These are phyloP conservation scores for Heliconius hewitsoni DNA, from an alignment of 1,140 invertebrate genomes.

Conservation along the genomic window DNA sequence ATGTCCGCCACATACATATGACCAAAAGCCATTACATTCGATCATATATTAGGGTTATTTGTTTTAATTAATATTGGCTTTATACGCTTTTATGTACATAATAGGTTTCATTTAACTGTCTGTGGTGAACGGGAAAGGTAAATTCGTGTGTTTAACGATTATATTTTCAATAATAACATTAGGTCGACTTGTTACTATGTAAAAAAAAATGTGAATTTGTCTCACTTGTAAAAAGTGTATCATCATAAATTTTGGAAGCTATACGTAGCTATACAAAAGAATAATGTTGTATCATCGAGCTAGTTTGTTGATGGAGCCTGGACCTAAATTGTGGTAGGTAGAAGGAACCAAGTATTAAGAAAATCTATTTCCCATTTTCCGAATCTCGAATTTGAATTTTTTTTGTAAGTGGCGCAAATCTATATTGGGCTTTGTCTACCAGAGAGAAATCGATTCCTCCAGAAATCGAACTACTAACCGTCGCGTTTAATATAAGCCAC, in stretches of 20 bases:
- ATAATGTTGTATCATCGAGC: no score
- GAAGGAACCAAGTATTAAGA: neutral
- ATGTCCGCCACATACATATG: neutral
- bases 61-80: conserved; percentile 13
- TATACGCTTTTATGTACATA: neutral
- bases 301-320: no score
- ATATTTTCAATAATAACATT: no score
- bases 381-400: no score
- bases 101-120: neutral
- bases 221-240: no score
- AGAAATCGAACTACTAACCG: neutral
- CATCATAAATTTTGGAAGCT: no score
- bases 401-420: neutral
- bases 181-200: no score
- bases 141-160: neutral
- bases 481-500: neutral
- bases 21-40: conserved; percentile 2
- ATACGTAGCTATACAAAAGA: no score
- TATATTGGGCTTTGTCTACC: neutral
- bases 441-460: neutral
- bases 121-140: neutral
- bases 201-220: no score
- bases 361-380: neutral
- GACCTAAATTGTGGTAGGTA: neutral
- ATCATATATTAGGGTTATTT: conserved; percentile 7